Percentiles rank a stretch among this genome's conserved stretches.
Evolutionary conservation across 2,888 invertebrate genomes (phyloP).

Genomic region (Plemyria rubiginata): DNA sequence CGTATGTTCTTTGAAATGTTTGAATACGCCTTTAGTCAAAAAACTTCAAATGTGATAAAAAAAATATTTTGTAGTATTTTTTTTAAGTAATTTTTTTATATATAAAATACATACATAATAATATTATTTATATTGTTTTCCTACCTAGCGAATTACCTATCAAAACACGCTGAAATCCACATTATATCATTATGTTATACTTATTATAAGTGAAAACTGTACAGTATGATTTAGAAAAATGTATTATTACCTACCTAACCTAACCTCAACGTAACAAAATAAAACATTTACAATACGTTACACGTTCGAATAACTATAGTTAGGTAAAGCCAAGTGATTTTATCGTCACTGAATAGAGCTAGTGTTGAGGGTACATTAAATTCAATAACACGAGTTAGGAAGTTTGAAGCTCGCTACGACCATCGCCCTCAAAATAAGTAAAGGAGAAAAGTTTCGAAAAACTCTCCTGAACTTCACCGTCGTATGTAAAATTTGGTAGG

Average conservation of each 20-base stretch:
- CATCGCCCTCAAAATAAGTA: conserved; percentile 80
- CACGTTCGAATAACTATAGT: not conserved
- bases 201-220: too few relatives aligned
- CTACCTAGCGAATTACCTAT: too few relatives aligned
- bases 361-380: conserved; percentile 80
- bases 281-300: not conserved
- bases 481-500: conserved; percentile 69
- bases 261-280: not conserved
- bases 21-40: too few relatives aligned
- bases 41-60: too few relatives aligned
- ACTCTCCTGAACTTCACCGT: conserved; percentile 72
- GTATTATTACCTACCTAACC: not conserved
- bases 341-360: conserved; percentile 72
- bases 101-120: too few relatives aligned
- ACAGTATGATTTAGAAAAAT: too few relatives aligned
- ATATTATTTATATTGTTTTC: too few relatives aligned
- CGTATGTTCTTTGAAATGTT: too few relatives aligned
- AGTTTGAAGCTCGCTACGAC: conserved; percentile 81
- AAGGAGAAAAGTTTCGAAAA: conserved; percentile 79
- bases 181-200: too few relatives aligned
- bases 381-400: conserved; percentile 84
- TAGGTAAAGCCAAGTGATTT: conserved; percentile 62
- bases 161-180: too few relatives aligned
- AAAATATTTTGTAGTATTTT: too few relatives aligned
- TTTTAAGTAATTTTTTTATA: too few relatives aligned